Conservation (phyloP, 23 tunicate genomes). For the Aplidium turbinatum region DNA sequence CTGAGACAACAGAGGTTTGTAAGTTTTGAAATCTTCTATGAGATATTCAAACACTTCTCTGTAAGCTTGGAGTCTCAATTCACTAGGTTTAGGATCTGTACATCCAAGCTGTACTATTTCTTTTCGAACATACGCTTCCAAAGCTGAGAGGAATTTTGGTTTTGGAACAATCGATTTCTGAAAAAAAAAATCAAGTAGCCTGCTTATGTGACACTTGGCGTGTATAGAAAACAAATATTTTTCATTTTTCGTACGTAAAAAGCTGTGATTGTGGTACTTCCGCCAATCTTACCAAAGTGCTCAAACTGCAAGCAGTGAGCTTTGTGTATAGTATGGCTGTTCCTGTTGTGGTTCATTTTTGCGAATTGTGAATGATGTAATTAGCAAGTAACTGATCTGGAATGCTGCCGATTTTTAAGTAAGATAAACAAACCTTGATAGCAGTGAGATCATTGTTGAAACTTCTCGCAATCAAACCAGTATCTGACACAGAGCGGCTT, state of each 20-base stretch:
- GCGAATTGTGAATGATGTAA: no score
- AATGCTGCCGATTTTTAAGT: background rate
- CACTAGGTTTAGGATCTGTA: conserved; percentile 71
- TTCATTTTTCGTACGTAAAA: no score
- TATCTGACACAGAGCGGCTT: conserved; percentile 69
- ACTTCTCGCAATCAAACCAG: conserved; percentile 45
- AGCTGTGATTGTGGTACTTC: no score
- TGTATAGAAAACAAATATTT: background rate
- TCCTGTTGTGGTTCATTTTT: no score
- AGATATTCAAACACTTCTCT: conserved; percentile 96
- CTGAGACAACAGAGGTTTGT: conserved; percentile 82
- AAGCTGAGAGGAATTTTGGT: conserved; percentile 86
- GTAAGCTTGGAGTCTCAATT: conserved; percentile 83
- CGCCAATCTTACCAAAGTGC: no score
- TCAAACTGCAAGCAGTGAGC: no score
- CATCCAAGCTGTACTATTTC: conserved; percentile 70
- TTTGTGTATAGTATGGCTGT: no score
- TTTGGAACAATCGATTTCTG: conserved; percentile 74
- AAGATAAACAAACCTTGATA: conserved; percentile 15
- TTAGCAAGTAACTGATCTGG: background rate
- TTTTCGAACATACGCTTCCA: conserved; percentile 71
- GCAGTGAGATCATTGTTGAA: conserved; percentile 33
- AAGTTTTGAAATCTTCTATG: conserved; percentile 93
- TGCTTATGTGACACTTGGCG: background rate
- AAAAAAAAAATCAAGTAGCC: background rate